Percentiles rank a stretch among this genome's conserved stretches.
Conservation (phyloP, 2,888 invertebrate species). For the Amphimallon solstitiale region DNA sequence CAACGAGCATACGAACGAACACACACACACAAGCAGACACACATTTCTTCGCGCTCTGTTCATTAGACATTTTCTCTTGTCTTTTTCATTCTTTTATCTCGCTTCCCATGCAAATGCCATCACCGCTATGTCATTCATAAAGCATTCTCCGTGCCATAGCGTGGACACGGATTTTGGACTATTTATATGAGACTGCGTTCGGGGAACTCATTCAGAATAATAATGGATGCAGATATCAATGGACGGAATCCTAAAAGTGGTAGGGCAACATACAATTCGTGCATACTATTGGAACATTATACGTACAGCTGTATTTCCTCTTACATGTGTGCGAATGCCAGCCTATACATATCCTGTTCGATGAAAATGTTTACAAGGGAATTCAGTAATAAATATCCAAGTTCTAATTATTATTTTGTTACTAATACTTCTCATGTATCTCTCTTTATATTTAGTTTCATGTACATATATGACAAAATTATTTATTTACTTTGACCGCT, state of each 20-base stretch:
- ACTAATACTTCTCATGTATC: too few relatives aligned
- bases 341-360: too few relatives aligned
- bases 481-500: too few relatives aligned
- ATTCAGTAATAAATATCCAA: too few relatives aligned
- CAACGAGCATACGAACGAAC: not conserved
- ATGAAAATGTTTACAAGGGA: too few relatives aligned
- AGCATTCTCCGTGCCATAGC: constrained; percentile 33
- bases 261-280: not conserved
- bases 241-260: constrained; percentile 32
- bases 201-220: constrained; percentile 31
- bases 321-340: too few relatives aligned
- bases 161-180: constrained; percentile 33
- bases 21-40: not conserved
- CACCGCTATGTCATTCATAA: constrained; percentile 42
- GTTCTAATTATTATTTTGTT: too few relatives aligned
- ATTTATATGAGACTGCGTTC: constrained; percentile 32
- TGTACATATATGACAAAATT: too few relatives aligned
- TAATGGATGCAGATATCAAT: constrained; percentile 40
- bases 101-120: constrained; percentile 39
- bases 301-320: too few relatives aligned
- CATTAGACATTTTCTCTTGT: constrained; percentile 3
- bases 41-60: constrained; percentile 27
- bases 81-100: constrained; percentile 2
- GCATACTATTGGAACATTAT: not conserved
- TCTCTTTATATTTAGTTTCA: too few relatives aligned